These are phyloP conservation scores for Melanargia galathea DNA, from an alignment of 2,888 invertebrate species.

Conservation along the genomic window DNA sequence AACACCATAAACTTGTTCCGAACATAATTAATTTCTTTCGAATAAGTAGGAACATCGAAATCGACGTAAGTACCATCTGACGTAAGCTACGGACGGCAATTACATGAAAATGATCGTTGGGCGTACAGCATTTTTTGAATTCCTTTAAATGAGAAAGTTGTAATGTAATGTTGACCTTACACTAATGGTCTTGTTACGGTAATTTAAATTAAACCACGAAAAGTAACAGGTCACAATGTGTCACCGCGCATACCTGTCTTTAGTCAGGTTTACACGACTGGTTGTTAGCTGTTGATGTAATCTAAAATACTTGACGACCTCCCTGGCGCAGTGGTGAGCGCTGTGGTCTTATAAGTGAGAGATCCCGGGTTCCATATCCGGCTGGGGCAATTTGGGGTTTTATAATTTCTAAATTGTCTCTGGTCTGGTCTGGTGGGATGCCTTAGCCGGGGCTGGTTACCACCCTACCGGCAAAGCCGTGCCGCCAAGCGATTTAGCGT, in stretches of 20 bases:
- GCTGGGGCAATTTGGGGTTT: too few relatives aligned
- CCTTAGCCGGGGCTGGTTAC: too few relatives aligned
- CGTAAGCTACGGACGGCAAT: neutral
- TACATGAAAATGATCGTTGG: neutral
- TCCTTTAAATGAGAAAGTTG: constrained; percentile 2
- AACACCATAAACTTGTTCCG: too few relatives aligned
- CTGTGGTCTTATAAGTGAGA: too few relatives aligned
- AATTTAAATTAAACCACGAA: constrained; percentile 2
- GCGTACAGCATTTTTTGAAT: neutral
- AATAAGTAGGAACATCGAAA: neutral
- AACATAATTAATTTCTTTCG: too few relatives aligned
- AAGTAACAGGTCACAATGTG: constrained; percentile 16
- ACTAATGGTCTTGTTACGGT: neutral
- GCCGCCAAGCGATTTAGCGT: too few relatives aligned
- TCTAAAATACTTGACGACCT: too few relatives aligned
- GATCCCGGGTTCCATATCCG: too few relatives aligned
- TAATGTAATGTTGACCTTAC: neutral
- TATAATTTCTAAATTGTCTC: too few relatives aligned
- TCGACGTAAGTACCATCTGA: neutral
- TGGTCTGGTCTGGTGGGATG: too few relatives aligned
- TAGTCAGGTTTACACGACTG: constrained; percentile 16
- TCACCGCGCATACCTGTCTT: constrained; percentile 18
- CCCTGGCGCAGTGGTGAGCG: too few relatives aligned
- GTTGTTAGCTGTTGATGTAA: constrained; percentile 10
- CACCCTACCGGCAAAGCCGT: too few relatives aligned